Evolutionary conservation across 1,140 invertebrate genomes (phyloP).

Genomic region (Caenorhabditis elegans): DNA sequence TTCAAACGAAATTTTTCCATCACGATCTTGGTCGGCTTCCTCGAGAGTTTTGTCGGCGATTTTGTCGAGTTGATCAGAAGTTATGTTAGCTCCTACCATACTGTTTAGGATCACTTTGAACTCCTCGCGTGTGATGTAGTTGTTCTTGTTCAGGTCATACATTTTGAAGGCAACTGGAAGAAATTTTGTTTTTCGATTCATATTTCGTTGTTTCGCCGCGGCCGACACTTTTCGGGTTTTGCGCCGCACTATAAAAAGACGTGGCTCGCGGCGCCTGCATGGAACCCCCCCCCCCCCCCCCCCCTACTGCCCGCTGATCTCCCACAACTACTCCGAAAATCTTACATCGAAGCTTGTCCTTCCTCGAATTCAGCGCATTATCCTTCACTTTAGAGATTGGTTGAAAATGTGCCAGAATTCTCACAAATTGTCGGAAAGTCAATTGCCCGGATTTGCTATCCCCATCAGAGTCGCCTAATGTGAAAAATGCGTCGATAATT

Average conservation of each 20-base stretch:
- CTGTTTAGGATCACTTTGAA: constrained; percentile 79
- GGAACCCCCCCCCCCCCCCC: too few relatives aligned
- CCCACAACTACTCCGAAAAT: constrained; percentile 55
- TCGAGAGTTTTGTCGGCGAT: constrained; percentile 70
- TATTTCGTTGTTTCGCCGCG: too few relatives aligned
- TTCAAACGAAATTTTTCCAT: constrained; percentile 69
- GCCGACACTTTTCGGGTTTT: too few relatives aligned
- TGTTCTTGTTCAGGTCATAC: constrained; percentile 97
- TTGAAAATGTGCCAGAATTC: constrained; percentile 89
- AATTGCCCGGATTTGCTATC: constrained; percentile 69
- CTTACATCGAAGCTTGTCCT: constrained; percentile 91
- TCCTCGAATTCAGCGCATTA: constrained; percentile 84
- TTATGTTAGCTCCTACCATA: constrained; percentile 98
- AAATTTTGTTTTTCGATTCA: background rate
- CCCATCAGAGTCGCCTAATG: constrained; percentile 68
- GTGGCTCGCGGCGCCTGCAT: too few relatives aligned
- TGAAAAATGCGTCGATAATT: constrained; percentile 96
- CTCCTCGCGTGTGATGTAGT: constrained; percentile 92
- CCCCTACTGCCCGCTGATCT: too few relatives aligned
- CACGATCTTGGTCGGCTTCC: constrained; percentile 69
- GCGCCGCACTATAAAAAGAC: too few relatives aligned
- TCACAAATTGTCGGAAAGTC: constrained; percentile 98
- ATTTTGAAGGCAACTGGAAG: constrained; percentile 96
- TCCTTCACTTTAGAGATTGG: constrained; percentile 86
- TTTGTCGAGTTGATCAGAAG: constrained; percentile 73